Conservation (phyloP, 2,888 invertebrate genomes). For the Chirona hameri region DNA sequence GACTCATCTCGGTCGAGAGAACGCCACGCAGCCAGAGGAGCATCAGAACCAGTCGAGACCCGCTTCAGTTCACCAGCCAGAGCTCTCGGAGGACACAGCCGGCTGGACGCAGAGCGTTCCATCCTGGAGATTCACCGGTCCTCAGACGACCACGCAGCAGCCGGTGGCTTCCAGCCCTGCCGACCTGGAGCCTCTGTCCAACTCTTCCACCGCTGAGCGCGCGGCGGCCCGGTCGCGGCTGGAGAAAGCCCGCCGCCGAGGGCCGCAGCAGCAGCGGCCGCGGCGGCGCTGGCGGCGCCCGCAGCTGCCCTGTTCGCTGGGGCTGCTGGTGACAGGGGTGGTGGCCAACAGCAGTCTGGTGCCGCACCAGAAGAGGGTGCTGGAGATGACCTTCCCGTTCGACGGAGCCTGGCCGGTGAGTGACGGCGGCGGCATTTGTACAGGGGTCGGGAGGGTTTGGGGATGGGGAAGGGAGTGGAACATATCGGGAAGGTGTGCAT, state of each 20-base stretch:
- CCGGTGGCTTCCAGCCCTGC: too few relatives aligned
- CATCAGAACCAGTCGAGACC: neutral
- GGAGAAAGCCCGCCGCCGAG: too few relatives aligned
- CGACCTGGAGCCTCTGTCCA: too few relatives aligned
- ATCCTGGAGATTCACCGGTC: too few relatives aligned
- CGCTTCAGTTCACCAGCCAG: neutral
- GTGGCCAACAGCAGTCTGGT: conserved; percentile 38
- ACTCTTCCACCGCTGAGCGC: too few relatives aligned
- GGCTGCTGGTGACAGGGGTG: conserved; percentile 40
- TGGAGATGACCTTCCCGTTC: conserved; percentile 45
- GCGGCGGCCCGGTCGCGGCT: too few relatives aligned
- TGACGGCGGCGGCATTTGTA: conserved; percentile 31
- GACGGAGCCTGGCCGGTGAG: conserved; percentile 49
- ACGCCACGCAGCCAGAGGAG: neutral
- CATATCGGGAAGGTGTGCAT: neutral
- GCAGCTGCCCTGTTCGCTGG: conserved; percentile 38
- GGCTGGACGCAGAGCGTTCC: neutral
- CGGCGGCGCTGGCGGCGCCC: conserved; percentile 2
- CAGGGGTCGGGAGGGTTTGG: neutral
- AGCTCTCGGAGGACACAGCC: neutral
- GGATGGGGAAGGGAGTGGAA: too few relatives aligned
- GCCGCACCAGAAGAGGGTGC: conserved; percentile 34
- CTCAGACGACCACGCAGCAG: neutral
- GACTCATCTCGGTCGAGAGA: neutral
- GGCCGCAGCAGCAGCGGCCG: neutral